Base-by-base conservation (phyloP, 2,113 vertebrate species). In the Hemibagrus wyckioides region DNA sequence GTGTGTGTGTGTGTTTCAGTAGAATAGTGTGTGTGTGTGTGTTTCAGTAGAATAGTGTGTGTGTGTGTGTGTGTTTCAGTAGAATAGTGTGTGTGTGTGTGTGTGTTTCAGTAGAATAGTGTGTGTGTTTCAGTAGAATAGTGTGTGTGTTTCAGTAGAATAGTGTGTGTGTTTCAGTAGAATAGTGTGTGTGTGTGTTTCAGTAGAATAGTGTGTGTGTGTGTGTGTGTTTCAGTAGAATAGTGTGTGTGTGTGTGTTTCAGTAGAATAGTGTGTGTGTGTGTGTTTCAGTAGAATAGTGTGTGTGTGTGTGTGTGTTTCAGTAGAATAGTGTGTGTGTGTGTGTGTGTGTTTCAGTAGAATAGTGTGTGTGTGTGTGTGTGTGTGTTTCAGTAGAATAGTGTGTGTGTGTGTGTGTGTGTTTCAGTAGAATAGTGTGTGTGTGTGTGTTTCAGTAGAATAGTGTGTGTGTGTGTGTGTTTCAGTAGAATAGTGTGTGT, bases 311-410 rank as follows among this genome's bases (percentile, higher is more conserved):
- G 71, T 75, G 39, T 44, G 25, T 85, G n/a, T n/a, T n/a, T n/a
- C n/a, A n/a, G n/a, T n/a, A n/a, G n/a, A n/a, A n/a, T n/a, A n/a
- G 65, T 69, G 65, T 69, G 73, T 75, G 52, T 83, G 63, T 63
- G 71, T 59, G 77, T 75, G 39, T 48, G 71, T 75, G 71, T 75
- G 39, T 44, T n/a, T n/a, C n/a, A n/a, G n/a, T n/a, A n/a, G n/a
- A n/a, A n/a, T n/a, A n/a, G 25, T 85, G n/a, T 61, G 23, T 61
- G 59, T 67, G 65, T 69, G 65, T 69, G 73, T 75, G 52, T 83
- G 63, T 63, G 71, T 59, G 77, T 75, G 39, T 48, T n/a, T n/a
- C n/a, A n/a, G n/a, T n/a, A n/a, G n/a, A n/a, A n/a, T n/a, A n/a
- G 71, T 75, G 71, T 75, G 39, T 44, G 25, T 85, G n/a, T 61